A percentile compares a stretch with the other conserved stretches of the same genome.
Conservation (phyloP, 2,797 vertebrate species). For the Acanthiza pusilla region DNA sequence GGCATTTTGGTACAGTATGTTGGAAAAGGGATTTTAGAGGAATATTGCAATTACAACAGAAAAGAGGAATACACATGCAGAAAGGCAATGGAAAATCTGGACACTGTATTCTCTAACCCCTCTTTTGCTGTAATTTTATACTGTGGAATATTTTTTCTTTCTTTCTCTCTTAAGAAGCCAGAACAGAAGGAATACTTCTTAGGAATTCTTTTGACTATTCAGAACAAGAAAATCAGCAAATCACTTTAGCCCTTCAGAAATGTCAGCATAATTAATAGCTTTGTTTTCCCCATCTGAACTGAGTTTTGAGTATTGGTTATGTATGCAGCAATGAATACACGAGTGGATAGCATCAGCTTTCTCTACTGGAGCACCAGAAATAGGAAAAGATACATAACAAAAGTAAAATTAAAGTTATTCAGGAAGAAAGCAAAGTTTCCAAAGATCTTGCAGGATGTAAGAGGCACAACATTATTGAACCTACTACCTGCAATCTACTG, state of each 20-base stretch:
- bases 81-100: not conserved
- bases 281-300: not conserved
- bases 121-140: not conserved
- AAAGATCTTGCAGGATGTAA: not conserved
- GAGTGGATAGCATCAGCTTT: conserved; percentile 71
- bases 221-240: not conserved
- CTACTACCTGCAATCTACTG: not conserved
- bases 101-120: not conserved
- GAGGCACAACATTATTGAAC: not conserved
- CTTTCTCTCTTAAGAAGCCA: not conserved
- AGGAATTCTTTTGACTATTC: not conserved
- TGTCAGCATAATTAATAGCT: not conserved
- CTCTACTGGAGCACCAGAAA: conserved; percentile 57
- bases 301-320: conserved; percentile 69
- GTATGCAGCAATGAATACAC: conserved; percentile 52
- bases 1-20: not conserved
- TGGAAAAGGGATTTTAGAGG: not conserved
- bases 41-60: not conserved
- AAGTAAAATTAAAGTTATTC: not conserved
- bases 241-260: not conserved
- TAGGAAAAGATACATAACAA: not conserved
- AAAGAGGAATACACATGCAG: not conserved
- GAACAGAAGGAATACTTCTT: not conserved
- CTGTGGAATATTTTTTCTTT: not conserved
- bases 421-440: not conserved